Conservation (phyloP, 2,113 vertebrate genomes). For the Pogona vitticeps region DNA sequence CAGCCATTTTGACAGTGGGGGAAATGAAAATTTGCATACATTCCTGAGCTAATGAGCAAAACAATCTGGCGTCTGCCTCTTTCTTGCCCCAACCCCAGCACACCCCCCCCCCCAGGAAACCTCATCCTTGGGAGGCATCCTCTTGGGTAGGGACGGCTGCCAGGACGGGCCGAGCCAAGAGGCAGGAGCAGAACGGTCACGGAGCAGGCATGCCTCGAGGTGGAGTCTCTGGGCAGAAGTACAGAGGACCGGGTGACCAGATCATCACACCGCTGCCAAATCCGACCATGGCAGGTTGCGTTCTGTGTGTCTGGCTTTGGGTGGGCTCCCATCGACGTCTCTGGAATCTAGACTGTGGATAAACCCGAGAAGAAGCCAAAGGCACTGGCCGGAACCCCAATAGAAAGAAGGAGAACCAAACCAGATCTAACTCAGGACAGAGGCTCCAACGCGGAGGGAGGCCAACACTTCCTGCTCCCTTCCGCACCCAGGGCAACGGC, state of each 20-base stretch:
- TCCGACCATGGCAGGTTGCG: neutral
- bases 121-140: neutral
- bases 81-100: rapidly evolving
- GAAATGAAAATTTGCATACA: neutral
- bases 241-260: neutral
- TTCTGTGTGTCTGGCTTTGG: neutral
- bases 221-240: neutral
- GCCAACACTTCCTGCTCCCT: no score
- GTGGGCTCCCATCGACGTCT: neutral
- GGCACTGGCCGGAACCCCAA: no score
- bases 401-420: no score
- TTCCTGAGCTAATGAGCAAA: neutral
- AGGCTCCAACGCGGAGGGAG: no score
- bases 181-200: neutral
- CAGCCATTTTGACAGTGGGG: neutral
- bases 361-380: no score
- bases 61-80: neutral
- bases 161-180: neutral
- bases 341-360: no score
- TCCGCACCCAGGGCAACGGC: no score
- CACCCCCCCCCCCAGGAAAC: no score
- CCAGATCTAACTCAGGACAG: no score
- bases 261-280: neutral
- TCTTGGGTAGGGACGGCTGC: neutral
- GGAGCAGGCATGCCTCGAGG: neutral